Conservation (phyloP, 2,888 invertebrate species). For the Heteromyza rotundicornis region DNA sequence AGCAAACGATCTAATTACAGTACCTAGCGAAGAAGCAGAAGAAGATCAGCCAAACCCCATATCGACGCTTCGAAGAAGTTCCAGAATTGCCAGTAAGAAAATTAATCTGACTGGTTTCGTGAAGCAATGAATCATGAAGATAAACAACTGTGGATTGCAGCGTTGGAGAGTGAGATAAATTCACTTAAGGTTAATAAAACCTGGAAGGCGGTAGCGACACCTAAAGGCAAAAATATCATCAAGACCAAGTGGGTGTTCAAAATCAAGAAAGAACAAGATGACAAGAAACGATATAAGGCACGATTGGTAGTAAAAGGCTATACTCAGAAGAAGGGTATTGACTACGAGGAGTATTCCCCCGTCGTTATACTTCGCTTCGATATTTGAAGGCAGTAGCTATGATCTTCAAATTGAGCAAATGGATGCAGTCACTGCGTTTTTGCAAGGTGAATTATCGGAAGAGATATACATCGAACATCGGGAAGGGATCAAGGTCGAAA, state of each 20-base stretch:
- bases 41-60: too few species aligned
- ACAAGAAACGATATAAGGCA: slow-evolving; percentile 5
- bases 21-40: too few species aligned
- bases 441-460: too few species aligned
- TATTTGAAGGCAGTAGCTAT: too few species aligned
- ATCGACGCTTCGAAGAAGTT: too few species aligned
- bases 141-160: slow-evolving; percentile 51
- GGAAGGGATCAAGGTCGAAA: neutral
- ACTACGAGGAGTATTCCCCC: slow-evolving; percentile 12
- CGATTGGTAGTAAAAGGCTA: neutral
- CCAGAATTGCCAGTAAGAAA: too few species aligned
- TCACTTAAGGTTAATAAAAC: neutral
- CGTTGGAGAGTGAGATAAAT: slow-evolving; percentile 41
- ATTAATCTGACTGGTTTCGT: too few species aligned
- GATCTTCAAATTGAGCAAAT: too few species aligned
- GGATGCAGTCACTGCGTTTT: too few species aligned
- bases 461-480: too few species aligned
- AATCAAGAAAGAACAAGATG: slow-evolving; percentile 5
- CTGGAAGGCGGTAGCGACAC: slow-evolving; percentile 5
- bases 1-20: too few species aligned
- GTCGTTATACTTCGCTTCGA: neutral
- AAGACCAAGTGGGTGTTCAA: slow-evolving; percentile 16
- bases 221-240: slow-evolving; percentile 3
- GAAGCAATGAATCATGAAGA: too few species aligned
- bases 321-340: neutral